Evolutionary conservation across 2,113 vertebrate species (phyloP).

Genomic region (Crotalus horridus): DNA sequence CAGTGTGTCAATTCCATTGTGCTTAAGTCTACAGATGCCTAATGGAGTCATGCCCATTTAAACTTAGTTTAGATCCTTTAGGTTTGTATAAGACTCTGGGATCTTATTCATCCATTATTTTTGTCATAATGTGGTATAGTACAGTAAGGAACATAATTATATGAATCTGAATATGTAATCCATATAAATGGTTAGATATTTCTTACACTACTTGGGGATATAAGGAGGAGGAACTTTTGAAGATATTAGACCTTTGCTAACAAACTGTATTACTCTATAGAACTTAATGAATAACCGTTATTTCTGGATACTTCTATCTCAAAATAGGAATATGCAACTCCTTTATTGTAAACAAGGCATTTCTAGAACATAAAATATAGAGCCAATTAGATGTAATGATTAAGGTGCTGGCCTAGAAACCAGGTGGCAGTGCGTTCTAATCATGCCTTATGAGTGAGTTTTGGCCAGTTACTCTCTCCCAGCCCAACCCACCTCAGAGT

Average conservation of each 20-base stretch:
- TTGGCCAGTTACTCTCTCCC: too few relatives aligned
- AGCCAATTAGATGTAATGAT: too few relatives aligned
- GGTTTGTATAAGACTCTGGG: too few relatives aligned
- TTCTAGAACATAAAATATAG: not conserved
- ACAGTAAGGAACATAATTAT: not conserved
- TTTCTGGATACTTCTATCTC: not conserved
- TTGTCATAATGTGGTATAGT: not conserved
- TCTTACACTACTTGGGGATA: not conserved
- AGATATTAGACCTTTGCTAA: not conserved
- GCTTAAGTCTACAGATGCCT: not conserved
- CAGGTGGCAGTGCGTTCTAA: too few relatives aligned
- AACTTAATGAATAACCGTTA: not conserved
- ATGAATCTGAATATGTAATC: not conserved
- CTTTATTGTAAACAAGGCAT: not conserved
- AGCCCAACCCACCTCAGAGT: too few relatives aligned
- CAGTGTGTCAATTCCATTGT: not conserved
- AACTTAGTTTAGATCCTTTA: too few relatives aligned
- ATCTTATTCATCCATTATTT: not conserved
- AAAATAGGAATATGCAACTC: not conserved
- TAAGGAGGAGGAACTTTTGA: not conserved
- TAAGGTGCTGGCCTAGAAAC: too few relatives aligned
- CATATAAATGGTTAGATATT: not conserved
- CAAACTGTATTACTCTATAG: not conserved
- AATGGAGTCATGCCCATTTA: not conserved
- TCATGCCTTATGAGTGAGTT: too few relatives aligned